These are phyloP conservation scores for Tolypeutes matacus DNA, from an alignment of 2,797 vertebrate genomes.

Conservation along the genomic window DNA sequence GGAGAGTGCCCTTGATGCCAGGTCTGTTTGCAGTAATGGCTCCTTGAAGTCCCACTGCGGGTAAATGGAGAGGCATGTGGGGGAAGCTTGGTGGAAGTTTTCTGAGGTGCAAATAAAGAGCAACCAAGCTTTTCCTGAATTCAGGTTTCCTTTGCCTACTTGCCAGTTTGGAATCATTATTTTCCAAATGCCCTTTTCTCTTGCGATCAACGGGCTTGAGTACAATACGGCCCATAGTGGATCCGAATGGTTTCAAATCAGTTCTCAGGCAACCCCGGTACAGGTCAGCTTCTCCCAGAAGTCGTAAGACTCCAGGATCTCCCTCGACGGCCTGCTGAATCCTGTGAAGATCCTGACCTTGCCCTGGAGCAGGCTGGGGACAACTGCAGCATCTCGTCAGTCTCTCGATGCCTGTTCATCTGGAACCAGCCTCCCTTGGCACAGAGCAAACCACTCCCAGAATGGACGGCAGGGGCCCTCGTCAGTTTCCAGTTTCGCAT, in stretches of 20 bases:
- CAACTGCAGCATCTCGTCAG: rapidly evolving
- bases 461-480: background rate
- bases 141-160: background rate
- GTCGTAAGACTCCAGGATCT: background rate
- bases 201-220: background rate
- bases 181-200: background rate
- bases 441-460: background rate
- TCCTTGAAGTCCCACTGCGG: background rate
- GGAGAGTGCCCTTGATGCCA: too few species aligned
- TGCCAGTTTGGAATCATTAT: background rate
- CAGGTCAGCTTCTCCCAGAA: background rate
- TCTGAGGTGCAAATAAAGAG: background rate
- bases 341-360: too few species aligned
- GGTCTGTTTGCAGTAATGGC: background rate
- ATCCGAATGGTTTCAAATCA: background rate
- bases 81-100: background rate
- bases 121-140: background rate
- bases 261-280: too few species aligned
- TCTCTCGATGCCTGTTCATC: background rate
- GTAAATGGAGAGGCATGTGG: background rate
- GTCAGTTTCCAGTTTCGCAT: rapidly evolving
- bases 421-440: background rate
- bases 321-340: background rate
- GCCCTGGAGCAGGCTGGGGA: background rate
- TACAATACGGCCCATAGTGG: background rate